These are phyloP conservation scores for Lutraria lutraria DNA, from an alignment of 2,888 invertebrate species.

Conservation along the genomic window DNA sequence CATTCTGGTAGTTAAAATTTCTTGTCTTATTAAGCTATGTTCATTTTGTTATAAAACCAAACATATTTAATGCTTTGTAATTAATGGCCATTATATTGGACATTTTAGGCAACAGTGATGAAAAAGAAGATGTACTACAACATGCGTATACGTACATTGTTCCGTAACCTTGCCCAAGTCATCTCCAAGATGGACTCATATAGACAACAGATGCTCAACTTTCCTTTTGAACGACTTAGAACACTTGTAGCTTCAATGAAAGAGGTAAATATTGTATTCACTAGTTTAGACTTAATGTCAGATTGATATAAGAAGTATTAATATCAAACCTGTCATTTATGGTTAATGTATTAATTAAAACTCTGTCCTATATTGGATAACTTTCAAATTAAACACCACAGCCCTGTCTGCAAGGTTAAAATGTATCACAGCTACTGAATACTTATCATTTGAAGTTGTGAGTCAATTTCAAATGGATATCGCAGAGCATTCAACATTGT, in stretches of 20 bases:
- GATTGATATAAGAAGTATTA: not conserved
- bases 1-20: too few relatives aligned
- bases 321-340: too few relatives aligned
- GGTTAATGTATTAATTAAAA: too few relatives aligned
- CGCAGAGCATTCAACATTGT: too few relatives aligned
- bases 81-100: not conserved
- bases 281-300: not conserved
- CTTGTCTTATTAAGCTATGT: too few relatives aligned
- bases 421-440: too few relatives aligned
- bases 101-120: constrained; percentile 84
- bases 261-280: constrained; percentile 74
- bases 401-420: too few relatives aligned
- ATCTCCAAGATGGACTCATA: constrained; percentile 78
- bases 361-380: too few relatives aligned
- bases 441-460: too few relatives aligned
- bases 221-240: constrained; percentile 77
- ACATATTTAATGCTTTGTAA: not conserved
- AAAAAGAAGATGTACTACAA: constrained; percentile 87
- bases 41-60: too few relatives aligned
- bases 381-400: too few relatives aligned
- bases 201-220: constrained; percentile 78
- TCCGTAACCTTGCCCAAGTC: constrained; percentile 81
- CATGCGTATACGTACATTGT: constrained; percentile 84
- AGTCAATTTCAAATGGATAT: too few relatives aligned
- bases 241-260: constrained; percentile 79